Evolutionary conservation across 2,888 invertebrate species (phyloP).

Genomic region (Latrodectus hesperus): DNA sequence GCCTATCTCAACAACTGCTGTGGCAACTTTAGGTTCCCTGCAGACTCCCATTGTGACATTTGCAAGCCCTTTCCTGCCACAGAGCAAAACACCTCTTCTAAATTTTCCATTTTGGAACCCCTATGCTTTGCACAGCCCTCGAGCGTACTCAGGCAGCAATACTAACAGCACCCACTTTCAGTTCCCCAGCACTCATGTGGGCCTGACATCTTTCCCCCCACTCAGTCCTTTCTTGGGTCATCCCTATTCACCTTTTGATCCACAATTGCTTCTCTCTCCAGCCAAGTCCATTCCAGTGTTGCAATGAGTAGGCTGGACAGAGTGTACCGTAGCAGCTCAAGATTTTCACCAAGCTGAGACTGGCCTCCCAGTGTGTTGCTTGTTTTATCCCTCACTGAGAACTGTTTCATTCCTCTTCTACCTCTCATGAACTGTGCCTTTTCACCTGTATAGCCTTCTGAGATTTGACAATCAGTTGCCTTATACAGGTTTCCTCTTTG

Average conservation of each 20-base stretch:
- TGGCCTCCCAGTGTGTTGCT: too few species aligned
- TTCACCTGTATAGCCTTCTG: too few species aligned
- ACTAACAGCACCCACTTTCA: constrained; percentile 71
- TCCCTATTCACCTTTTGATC: constrained; percentile 71
- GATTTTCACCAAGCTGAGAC: too few species aligned
- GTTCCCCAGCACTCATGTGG: constrained; percentile 71
- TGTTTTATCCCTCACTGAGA: too few species aligned
- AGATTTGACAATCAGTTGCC: too few species aligned
- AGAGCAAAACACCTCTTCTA: constrained; percentile 72
- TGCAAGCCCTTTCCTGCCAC: constrained; percentile 74
- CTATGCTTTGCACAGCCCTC: constrained; percentile 69
- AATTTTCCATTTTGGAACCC: constrained; percentile 71
- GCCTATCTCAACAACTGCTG: constrained; percentile 49
- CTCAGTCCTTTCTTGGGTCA: constrained; percentile 69
- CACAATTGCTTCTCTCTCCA: constrained; percentile 70
- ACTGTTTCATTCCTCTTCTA: too few species aligned
- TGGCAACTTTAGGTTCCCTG: constrained; percentile 67
- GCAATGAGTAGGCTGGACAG: constrained; percentile 62
- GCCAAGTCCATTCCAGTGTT: constrained; percentile 72
- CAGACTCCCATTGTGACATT: constrained; percentile 72
- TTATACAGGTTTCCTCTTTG: too few species aligned
- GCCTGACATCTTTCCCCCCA: constrained; percentile 67
- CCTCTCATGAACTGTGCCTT: too few species aligned
- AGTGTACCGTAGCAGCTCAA: not conserved
- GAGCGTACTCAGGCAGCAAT: constrained; percentile 62